phyloP scores from a whole-genome alignment of 2,888 invertebrate genomes.

The Spodoptera littoralis region DNA sequence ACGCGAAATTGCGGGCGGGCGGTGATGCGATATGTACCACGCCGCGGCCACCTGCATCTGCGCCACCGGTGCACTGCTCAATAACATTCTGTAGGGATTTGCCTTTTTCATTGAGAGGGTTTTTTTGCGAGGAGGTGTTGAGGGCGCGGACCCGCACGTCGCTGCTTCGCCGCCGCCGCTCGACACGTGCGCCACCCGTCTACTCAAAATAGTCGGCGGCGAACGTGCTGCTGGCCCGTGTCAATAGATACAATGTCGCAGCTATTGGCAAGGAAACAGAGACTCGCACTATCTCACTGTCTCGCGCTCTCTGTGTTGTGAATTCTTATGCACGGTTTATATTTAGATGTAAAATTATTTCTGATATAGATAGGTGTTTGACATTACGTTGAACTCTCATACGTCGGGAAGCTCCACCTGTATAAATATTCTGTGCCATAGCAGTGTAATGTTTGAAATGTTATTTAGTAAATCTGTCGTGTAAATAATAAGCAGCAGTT shows the following conservation, averaged over 20 bases:
- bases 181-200: constrained; percentile 73
- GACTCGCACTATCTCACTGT: constrained; percentile 88
- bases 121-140: constrained; percentile 55
- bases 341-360: constrained; percentile 88
- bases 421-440: constrained; percentile 77
- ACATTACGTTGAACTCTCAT: constrained; percentile 89
- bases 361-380: constrained; percentile 89
- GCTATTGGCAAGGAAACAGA: constrained; percentile 87
- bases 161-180: constrained; percentile 54
- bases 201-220: constrained; percentile 80
- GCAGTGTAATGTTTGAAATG: constrained; percentile 52
- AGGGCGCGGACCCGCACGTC: constrained; percentile 53
- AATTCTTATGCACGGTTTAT: constrained; percentile 88
- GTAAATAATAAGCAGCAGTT: constrained; percentile 11
- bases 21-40: constrained; percentile 87
- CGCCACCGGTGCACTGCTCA: constrained; percentile 61
- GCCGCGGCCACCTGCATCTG: constrained; percentile 76
- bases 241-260: constrained; percentile 88
- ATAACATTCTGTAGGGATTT: constrained; percentile 64
- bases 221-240: constrained; percentile 79
- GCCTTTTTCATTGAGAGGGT: constrained; percentile 72
- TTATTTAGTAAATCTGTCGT: constrained; percentile 40
- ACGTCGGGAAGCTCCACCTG: constrained; percentile 87
- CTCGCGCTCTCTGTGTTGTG: constrained; percentile 88
- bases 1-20: constrained; percentile 89